A percentile compares a stretch with the other conserved stretches of the same genome.
phyloP scores from a whole-genome alignment of 2,113 vertebrate genomes.

The Gopherus flavomarginatus region DNA sequence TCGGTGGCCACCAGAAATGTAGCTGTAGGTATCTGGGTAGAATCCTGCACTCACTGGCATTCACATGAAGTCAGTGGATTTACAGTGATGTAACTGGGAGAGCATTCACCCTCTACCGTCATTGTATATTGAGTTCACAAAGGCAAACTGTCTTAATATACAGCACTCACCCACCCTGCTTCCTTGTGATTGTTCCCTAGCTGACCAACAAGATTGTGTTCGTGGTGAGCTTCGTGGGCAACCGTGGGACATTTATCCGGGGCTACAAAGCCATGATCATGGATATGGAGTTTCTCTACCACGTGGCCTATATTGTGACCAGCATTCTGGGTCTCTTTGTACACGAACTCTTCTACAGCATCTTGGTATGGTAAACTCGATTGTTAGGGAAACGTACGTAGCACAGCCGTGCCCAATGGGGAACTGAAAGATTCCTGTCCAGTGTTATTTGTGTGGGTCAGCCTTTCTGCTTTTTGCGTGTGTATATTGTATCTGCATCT shows the following conservation, averaged over 20 bases:
- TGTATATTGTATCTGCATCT: slow-evolving; percentile 27
- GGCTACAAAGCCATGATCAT: slow-evolving; percentile 98
- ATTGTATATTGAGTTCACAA: accelerated
- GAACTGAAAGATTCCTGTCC: not conserved
- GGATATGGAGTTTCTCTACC: slow-evolving; percentile 97
- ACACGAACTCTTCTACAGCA: slow-evolving; percentile 97
- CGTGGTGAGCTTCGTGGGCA: slow-evolving; percentile 97
- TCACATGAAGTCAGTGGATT: not conserved
- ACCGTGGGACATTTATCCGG: slow-evolving; percentile 96
- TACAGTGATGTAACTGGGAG: not conserved
- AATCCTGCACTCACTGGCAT: not conserved
- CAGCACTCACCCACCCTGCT: not conserved
- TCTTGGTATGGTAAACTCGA: slow-evolving; percentile 82
- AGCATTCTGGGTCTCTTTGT: slow-evolving; percentile 94
- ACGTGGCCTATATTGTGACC: slow-evolving; percentile 93
- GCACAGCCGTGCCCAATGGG: not conserved
- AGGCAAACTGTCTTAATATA: not conserved
- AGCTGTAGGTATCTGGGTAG: not conserved
- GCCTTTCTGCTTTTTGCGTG: slow-evolving; percentile 14
- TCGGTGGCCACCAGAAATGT: not conserved
- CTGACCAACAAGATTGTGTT: slow-evolving; percentile 97
- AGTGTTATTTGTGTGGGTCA: not conserved
- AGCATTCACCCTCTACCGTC: accelerated
- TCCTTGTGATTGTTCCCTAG: slow-evolving; percentile 73
- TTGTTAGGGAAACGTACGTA: accelerated